phyloP scores from a whole-genome alignment of 2,888 invertebrate genomes.

The Argynnis bischoffii region DNA sequence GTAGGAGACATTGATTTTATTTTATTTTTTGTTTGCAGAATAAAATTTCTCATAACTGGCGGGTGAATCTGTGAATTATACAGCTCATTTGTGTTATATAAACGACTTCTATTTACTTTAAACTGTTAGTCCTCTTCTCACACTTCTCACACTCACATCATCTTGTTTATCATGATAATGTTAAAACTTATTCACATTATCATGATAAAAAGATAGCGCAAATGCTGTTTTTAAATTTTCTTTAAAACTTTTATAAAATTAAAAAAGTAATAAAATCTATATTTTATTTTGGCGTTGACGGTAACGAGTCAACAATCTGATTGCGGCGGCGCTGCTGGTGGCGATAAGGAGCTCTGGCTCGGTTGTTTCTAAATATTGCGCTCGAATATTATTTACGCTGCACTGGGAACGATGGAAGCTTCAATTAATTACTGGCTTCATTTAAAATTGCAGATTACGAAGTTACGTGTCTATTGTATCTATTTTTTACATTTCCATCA shows the following conservation, averaged over 20 bases:
- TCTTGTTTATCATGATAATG: too few species aligned
- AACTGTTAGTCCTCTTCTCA: too few species aligned
- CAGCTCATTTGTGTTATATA: slow-evolving; percentile 22
- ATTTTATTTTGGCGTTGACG: slow-evolving; percentile 15
- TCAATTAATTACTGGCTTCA: slow-evolving; percentile 32
- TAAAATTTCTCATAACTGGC: too few species aligned
- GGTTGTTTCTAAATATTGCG: slow-evolving; percentile 50
- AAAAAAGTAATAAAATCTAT: not conserved
- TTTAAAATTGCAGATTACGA: slow-evolving; percentile 4
- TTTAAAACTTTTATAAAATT: not conserved
- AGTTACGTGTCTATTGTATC: not conserved
- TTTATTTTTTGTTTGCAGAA: too few species aligned
- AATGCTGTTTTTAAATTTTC: not conserved
- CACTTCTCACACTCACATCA: too few species aligned
- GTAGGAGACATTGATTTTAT: too few species aligned
- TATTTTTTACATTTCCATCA: slow-evolving; percentile 6
- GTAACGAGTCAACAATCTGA: slow-evolving; percentile 48
- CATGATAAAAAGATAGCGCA: too few species aligned
- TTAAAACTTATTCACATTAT: too few species aligned
- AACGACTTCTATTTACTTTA: too few species aligned
- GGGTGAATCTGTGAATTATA: too few species aligned
- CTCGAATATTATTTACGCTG: slow-evolving; percentile 39
- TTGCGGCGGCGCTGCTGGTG: slow-evolving; percentile 51
- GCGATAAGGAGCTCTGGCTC: slow-evolving; percentile 53
- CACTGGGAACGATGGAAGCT: slow-evolving; percentile 29